A percentile compares a stretch with the other conserved stretches of the same genome.
Evolutionary conservation across 2,797 vertebrate species (phyloP).

Genomic region (Leptatherina wallacei): DNA sequence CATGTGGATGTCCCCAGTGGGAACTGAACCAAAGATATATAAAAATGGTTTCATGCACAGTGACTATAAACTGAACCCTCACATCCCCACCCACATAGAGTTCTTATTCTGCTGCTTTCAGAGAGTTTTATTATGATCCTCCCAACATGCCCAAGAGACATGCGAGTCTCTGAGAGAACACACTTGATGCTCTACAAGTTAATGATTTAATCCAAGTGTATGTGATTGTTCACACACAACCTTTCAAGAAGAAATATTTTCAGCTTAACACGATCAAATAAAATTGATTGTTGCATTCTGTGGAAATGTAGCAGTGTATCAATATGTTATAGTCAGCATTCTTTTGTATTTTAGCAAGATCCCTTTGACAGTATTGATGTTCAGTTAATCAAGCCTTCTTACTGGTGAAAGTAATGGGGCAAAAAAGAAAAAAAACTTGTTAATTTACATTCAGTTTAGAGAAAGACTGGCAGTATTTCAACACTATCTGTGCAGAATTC

Average conservation of each 20-base stretch:
- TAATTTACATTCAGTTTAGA: background rate
- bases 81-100: constrained; percentile 38
- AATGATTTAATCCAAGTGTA: background rate
- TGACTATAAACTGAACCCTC: constrained; percentile 54
- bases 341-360: background rate
- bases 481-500: background rate
- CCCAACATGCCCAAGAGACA: constrained; percentile 61
- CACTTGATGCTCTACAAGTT: constrained; percentile 4
- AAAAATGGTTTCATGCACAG: constrained; percentile 44
- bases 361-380: background rate
- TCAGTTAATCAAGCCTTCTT: background rate
- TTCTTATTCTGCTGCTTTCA: constrained; percentile 44
- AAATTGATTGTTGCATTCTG: background rate
- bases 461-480: background rate
- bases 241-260: background rate
- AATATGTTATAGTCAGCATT: background rate
- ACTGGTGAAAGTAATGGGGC: too few relatives aligned
- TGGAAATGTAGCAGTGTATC: background rate
- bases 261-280: constrained; percentile 19
- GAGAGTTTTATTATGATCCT: constrained; percentile 56
- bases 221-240: background rate
- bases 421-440: background rate
- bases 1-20: constrained; percentile 39
- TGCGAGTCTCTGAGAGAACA: background rate
- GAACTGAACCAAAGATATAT: constrained; percentile 49